phyloP scores from a whole-genome alignment of 1,140 invertebrate genomes.

The Musca domestica region DNA sequence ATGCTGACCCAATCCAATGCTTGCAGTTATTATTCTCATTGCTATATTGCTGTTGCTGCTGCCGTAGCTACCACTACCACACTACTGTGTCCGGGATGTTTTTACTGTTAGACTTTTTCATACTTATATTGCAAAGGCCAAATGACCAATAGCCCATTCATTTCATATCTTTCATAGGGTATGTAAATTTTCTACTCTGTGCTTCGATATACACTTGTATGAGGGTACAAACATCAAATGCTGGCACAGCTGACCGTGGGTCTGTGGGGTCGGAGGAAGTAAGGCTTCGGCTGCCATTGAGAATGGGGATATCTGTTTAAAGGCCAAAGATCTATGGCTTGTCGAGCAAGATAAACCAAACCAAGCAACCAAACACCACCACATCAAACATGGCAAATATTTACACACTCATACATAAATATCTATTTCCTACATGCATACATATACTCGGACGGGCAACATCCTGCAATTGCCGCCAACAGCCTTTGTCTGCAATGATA shows the following conservation, averaged over 20 bases:
- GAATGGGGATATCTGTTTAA: conserved; percentile 14
- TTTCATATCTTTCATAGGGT: conserved; percentile 18
- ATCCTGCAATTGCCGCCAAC: conserved; percentile 20
- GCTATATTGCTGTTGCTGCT: no score
- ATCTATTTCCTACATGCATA: not conserved
- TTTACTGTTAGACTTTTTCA: conserved; percentile 2
- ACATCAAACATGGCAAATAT: no score
- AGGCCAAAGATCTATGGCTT: conserved; percentile 22
- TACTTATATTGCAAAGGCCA: conserved; percentile 15
- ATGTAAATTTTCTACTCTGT: conserved; percentile 10
- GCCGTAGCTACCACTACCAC: no score
- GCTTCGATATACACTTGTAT: no score
- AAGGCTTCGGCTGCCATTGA: no score
- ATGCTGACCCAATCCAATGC: conserved; percentile 18
- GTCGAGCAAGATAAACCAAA: conserved; percentile 20
- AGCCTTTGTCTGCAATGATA: conserved; percentile 6
- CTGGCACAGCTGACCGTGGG: no score
- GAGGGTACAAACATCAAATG: no score
- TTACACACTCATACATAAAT: no score
- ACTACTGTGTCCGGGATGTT: not conserved
- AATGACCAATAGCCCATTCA: conserved; percentile 21
- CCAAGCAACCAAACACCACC: not conserved
- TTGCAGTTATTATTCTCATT: no score
- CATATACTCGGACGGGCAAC: not conserved
- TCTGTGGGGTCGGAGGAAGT: no score